Base-by-base conservation (phyloP, 92 coral and sea anemone species). In the Metridium senile region DNA sequence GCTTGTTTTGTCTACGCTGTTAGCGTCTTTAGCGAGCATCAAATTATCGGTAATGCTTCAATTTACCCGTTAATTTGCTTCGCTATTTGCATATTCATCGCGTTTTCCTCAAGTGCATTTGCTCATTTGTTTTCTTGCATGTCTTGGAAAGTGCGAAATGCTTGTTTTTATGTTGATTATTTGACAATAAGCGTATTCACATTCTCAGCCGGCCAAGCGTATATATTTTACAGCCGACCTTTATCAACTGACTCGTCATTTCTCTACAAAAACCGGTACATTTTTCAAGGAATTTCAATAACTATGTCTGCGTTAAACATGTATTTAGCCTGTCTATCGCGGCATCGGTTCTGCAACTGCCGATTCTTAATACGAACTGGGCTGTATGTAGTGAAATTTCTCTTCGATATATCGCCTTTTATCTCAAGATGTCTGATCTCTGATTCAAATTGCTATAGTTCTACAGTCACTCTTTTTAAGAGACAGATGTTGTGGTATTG, bases 91-190 rank as follows among this genome's bases (percentile, higher is more conserved):
- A 81, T 89, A 26, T 80, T 82, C 11, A 58, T 82, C 2, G 77
- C 85, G 75, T 80, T 88, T 28, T 52, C 73, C 26, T 79, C 88
- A 87, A 95, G 99, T 58, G 79, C 82, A 22, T 94, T 93, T 11
- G 99, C 99, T 10, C 99, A 95, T 61, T 54, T 88, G 73, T 92
- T 95, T 51, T 89, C 89, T 77, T 92, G 93, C 20, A 89, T 95
- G 95, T 95, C 99, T 9, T 86, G 90, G 23, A 78, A 85, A 54
- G 87, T 86, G 8, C 87, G 91, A 35, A 90, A 92, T 39, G 68
- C 84, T 25, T 95, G 99, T 69, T 95, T 92, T 69, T 95, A 89
- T 85, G 84, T 95, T 71, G 99, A 95, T 77, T 95, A 95, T 26
- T 93, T 96, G 18, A 92, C 91, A 20, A 90, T 93, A 4, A 88